phyloP scores from a whole-genome alignment of 2,113 vertebrate species.

The Ginglymostoma cirratum region DNA sequence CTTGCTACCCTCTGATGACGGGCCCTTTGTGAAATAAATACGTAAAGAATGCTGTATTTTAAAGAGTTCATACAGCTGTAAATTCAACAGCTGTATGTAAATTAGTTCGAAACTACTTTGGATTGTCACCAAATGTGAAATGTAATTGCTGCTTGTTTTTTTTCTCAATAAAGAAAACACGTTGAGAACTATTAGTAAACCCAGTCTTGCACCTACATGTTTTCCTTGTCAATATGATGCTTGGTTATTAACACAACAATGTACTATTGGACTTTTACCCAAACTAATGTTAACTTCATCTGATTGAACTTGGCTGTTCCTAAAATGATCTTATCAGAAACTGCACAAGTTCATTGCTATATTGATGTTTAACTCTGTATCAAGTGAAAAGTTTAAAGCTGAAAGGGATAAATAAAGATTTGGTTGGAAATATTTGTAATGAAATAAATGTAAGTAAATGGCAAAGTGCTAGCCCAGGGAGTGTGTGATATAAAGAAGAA shows the following conservation, averaged over 20 bases:
- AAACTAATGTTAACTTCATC: background rate
- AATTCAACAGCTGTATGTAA: background rate
- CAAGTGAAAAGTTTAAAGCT: too few relatives aligned
- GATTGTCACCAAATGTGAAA: background rate
- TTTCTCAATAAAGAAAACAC: background rate
- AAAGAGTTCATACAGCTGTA: background rate
- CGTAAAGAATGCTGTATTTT: background rate
- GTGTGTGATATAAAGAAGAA: too few relatives aligned
- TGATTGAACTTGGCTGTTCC: background rate
- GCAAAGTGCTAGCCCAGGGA: too few relatives aligned
- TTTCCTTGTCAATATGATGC: background rate
- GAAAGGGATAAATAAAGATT: too few relatives aligned
- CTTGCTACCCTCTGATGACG: background rate
- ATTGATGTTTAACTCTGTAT: background rate
- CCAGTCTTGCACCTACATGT: background rate
- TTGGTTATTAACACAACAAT: background rate
- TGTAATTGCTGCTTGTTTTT: background rate
- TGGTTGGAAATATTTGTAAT: too few relatives aligned
- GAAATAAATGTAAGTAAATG: too few relatives aligned
- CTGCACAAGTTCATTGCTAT: background rate
- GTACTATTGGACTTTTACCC: background rate
- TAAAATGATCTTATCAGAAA: background rate
- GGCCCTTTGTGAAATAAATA: background rate
- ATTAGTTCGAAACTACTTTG: constrained; percentile 6
- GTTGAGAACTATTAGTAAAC: background rate